Evolutionary conservation across 2,888 invertebrate genomes (phyloP), one percentile per base, ranked within the genome.

Genomic region (Hololepta plana): DNA sequence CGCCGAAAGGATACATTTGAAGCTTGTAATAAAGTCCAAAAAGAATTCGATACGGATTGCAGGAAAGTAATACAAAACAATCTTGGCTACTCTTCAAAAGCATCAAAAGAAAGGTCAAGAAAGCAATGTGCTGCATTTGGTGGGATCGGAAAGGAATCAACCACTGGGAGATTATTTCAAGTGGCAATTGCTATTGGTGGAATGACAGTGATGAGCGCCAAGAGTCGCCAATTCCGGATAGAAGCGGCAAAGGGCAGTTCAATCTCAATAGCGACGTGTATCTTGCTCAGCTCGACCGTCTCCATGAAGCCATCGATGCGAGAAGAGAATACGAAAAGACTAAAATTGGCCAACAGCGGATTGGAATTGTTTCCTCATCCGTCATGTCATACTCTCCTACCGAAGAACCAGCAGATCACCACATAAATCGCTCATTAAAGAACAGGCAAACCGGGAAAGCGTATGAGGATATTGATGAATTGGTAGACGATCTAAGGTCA

Each of bases 21-120:
- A n/a, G n/a, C n/a, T n/a, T n/a, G n/a, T n/a, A n/a, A n/a, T n/a
- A n/a, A n/a, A n/a, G n/a, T n/a, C n/a, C n/a, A n/a, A n/a, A n/a
- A n/a, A n/a, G n/a, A n/a, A n/a, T n/a, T n/a, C n/a, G n/a, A n/a
- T n/a, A n/a, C n/a, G n/a, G n/a, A n/a, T n/a, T n/a, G n/a, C n/a
- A n/a, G n/a, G n/a, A n/a, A n/a, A n/a, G n/a, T n/a, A n/a, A n/a
- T n/a, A n/a, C n/a, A n/a, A n/a, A n/a, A n/a, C n/a, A 24, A 20
- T 28, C 28, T 20, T 24, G 24, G 28, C 28, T 28, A 12, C 24
- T 28, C 20, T 28, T 28, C 12, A 17, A 28, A 28, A 24, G 16
- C 14, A 17, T 24, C 12, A 27, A 27, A 27, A 27, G 27, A 12
- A 27, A 27, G 14, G 24, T 12, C n/a, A 26, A 26, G 20, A 26